These are phyloP conservation scores for Shinisaurus crocodilurus DNA, from an alignment of 2,113 vertebrate species.

Conservation along the genomic window DNA sequence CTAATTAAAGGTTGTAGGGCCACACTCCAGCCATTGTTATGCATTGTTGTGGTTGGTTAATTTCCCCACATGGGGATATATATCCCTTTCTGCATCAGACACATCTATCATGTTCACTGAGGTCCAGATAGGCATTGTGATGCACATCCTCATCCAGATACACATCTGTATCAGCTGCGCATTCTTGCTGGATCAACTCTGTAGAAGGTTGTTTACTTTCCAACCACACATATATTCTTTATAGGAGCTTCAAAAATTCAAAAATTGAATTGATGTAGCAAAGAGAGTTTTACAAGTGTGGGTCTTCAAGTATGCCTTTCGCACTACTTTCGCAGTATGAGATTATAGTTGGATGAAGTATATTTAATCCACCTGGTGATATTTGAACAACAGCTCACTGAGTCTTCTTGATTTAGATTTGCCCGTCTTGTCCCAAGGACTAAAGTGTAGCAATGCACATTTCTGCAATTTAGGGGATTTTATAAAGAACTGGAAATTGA, in stretches of 20 bases:
- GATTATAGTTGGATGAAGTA: conserved; percentile 37
- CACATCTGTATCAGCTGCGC: neutral
- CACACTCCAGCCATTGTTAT: neutral
- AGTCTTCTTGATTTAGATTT: neutral
- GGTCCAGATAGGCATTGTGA: neutral
- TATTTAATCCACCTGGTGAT: conserved; percentile 11
- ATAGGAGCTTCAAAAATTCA: neutral
- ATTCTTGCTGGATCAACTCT: neutral
- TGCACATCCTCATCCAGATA: neutral
- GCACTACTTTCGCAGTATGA: neutral
- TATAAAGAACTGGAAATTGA: conserved; percentile 32
- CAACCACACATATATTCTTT: neutral
- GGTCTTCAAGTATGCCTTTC: conserved; percentile 50
- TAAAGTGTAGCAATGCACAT: neutral
- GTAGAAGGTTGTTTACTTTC: neutral
- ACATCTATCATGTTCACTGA: neutral
- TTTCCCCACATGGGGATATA: neutral
- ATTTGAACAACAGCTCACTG: neutral
- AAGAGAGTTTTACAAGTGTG: conserved; percentile 29
- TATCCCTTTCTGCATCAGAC: neutral
- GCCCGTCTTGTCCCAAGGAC: neutral
- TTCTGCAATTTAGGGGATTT: neutral
- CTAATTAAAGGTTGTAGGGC: neutral
- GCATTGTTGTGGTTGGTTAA: neutral
- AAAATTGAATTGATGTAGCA: conserved; percentile 5